phyloP scores from a whole-genome alignment of 2,888 invertebrate species.

The Spodoptera picta region DNA sequence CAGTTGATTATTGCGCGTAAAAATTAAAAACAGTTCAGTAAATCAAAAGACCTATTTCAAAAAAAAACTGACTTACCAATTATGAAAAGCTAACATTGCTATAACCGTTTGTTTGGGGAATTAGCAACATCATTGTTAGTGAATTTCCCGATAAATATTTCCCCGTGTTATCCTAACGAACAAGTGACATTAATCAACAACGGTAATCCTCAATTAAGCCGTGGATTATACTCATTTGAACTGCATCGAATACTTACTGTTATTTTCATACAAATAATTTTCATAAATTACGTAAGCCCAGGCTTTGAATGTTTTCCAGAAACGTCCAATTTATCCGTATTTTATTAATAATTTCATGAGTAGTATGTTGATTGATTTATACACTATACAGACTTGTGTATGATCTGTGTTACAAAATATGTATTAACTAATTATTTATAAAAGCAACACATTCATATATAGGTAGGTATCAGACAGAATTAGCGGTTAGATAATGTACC shows the following conservation, averaged over 20 bases:
- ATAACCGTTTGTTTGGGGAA: background rate
- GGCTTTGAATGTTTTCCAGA: slow-evolving; percentile 40
- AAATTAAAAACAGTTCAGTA: too few relatives aligned
- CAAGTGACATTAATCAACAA: slow-evolving; percentile 47
- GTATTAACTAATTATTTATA: too few relatives aligned
- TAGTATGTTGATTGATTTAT: slow-evolving; percentile 33
- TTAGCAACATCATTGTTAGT: slow-evolving; percentile 7
- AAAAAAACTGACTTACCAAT: slow-evolving; percentile 3
- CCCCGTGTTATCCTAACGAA: slow-evolving; percentile 23
- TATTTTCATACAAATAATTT: slow-evolving; percentile 41
- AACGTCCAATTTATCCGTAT: slow-evolving; percentile 18
- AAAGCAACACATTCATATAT: too few relatives aligned
- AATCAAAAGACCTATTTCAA: too few relatives aligned
- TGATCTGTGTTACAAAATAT: too few relatives aligned
- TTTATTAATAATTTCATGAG: slow-evolving; percentile 33
- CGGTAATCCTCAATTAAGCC: slow-evolving; percentile 57
- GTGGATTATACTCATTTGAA: slow-evolving; percentile 52
- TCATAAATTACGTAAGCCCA: slow-evolving; percentile 44
- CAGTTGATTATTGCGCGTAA: too few relatives aligned
- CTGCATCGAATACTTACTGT: slow-evolving; percentile 46
- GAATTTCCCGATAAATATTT: slow-evolving; percentile 24
- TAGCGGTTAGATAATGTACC: too few relatives aligned
- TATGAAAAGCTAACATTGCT: background rate
- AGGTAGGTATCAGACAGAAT: too few relatives aligned
- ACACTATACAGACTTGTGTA: slow-evolving; percentile 20